phyloP scores from a whole-genome alignment of 2,888 invertebrate genomes.

The Agrotis clavis region DNA sequence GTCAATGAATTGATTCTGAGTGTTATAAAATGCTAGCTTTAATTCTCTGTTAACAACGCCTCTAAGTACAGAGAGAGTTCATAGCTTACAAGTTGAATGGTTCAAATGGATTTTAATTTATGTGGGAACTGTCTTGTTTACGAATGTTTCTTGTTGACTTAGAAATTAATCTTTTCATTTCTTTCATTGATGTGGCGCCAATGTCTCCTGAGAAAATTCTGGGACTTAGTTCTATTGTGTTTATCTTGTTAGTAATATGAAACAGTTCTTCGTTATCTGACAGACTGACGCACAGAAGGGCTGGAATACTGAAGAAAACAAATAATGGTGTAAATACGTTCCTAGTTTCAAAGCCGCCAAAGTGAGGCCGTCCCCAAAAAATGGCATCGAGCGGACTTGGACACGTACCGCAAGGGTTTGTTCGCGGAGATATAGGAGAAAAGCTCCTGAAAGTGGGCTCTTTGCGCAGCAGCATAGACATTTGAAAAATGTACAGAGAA shows the following conservation, averaged over 20 bases:
- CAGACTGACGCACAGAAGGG: neutral
- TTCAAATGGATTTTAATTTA: neutral
- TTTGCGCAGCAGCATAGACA: too few relatives aligned
- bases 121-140: slow-evolving; percentile 1
- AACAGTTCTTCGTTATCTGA: neutral
- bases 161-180: neutral
- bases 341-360: too few relatives aligned
- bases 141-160: neutral
- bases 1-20: too few relatives aligned
- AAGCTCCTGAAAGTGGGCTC: too few relatives aligned
- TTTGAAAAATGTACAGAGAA: too few relatives aligned
- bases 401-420: too few relatives aligned
- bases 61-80: neutral
- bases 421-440: too few relatives aligned
- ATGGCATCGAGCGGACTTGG: too few relatives aligned
- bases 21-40: neutral
- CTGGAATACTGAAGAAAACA: neutral
- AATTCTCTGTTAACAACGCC: neutral
- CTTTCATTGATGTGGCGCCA: neutral
- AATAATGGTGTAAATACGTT: neutral
- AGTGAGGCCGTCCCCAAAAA: too few relatives aligned
- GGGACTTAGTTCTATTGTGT: neutral
- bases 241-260: neutral
- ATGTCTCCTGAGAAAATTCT: neutral
- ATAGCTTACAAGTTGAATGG: slow-evolving; percentile 1